Conservation (phyloP, 2,888 invertebrate species). For the Apamea monoglypha region DNA sequence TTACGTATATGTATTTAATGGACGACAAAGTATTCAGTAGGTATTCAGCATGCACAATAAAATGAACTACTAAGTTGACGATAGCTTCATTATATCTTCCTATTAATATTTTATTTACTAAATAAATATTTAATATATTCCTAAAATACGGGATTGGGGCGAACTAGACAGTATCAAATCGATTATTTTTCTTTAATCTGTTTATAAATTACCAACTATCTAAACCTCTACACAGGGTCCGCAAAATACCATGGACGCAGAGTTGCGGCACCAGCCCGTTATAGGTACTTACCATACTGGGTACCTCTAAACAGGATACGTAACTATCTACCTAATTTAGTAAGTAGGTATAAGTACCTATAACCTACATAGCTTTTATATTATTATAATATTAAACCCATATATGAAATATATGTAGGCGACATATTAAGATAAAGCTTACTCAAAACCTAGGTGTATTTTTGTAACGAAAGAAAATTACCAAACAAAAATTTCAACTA, state of each 20-base stretch:
- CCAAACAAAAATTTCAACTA: background rate
- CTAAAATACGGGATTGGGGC: background rate
- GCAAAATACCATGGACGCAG: background rate
- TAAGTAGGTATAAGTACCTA: background rate
- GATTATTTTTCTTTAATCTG: background rate
- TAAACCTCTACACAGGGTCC: background rate
- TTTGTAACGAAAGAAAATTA: background rate
- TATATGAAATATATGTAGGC: background rate
- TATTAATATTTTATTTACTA: background rate
- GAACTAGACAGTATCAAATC: background rate
- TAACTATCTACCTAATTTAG: background rate
- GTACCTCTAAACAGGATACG: background rate
- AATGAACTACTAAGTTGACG: background rate
- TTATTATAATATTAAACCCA: background rate
- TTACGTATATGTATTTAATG: no score
- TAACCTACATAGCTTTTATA: background rate
- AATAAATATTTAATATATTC: background rate
- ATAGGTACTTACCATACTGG: background rate
- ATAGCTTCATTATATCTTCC: background rate
- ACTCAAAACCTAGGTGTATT: background rate
- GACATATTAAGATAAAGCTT: background rate
- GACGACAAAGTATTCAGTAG: no score
- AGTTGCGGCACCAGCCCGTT: background rate
- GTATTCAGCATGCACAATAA: no score
- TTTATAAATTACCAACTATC: background rate